Evolutionary conservation across 2,888 invertebrate genomes (phyloP), one percentile per base, ranked within the genome.

Genomic region (Cerastis rubricosa): DNA sequence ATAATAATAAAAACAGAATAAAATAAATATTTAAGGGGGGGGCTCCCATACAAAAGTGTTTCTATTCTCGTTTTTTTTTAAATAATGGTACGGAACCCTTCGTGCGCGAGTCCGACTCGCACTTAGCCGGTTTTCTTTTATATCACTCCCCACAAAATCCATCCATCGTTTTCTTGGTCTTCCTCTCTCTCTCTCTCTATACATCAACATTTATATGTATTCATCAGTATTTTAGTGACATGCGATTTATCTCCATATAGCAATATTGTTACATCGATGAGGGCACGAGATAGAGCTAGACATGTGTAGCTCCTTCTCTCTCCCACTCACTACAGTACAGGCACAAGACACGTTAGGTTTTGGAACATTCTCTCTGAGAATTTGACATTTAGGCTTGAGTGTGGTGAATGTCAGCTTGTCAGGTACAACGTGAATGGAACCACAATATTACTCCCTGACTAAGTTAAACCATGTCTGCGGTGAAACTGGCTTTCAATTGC

Each of bases 301-400:
- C 35, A 19, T 29, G 9, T 59, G 35, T 35, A 61, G 5, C 4
- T 4, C 19, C 5, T 9, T 29, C 35, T 61, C 19, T 61, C 35
- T 61, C 25, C 19, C 61, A 25, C 61, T 61, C 29, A 61, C 11
- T 19, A 61, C 29, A 1, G 4, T 29, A 19, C 9, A 19, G 59
- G 29, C 49, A 51, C 51, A 25, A 57, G 25, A 57, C 29, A 79
- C 29, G 17, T 68, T 71, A 54, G 54, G 43, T 17, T 45, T 43
- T 43, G 9, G 45, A 66, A 45, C 85, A 80, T 85, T 85, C 81
- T 73, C 85, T 74, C 71, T 40, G 40, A 67, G 49, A 70, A 74
- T 84, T 72, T 84, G 69, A 79, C 74, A 83, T 85, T 82, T 76
- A 35, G 17, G 29, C 7, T 72, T 69, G 45, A 57, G 11, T 85